phyloP scores from a whole-genome alignment of 2,888 invertebrate genomes.

The Neoaliturus tenellus region DNA sequence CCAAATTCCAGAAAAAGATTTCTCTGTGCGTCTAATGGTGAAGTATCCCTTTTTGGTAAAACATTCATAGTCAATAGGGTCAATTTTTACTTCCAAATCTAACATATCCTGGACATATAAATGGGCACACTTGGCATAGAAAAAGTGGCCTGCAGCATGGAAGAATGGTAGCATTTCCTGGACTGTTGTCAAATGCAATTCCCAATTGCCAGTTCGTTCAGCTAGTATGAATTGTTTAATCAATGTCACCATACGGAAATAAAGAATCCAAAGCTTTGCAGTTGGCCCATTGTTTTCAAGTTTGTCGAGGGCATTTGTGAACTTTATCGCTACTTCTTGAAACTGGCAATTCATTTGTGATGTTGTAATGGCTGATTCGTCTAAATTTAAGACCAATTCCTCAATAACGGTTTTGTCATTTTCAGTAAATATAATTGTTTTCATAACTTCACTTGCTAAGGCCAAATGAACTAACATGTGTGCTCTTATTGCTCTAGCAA shows the following conservation, averaged over 20 bases:
- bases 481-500: constrained; percentile 66
- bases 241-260: constrained; percentile 67
- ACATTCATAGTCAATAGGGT: constrained; percentile 62
- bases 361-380: neutral
- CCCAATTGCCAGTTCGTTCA: constrained; percentile 68
- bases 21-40: constrained; percentile 55
- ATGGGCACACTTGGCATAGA: constrained; percentile 69
- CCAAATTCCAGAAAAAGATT: constrained; percentile 60
- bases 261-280: constrained; percentile 66
- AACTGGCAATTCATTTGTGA: neutral
- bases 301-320: neutral
- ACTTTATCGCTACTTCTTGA: neutral
- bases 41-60: constrained; percentile 62
- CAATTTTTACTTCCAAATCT: constrained; percentile 64
- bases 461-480: constrained; percentile 63
- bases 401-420: neutral
- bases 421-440: neutral
- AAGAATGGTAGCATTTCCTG: constrained; percentile 69
- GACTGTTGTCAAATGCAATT: constrained; percentile 67
- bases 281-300: constrained; percentile 59
- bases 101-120: constrained; percentile 71
- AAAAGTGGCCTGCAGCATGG: constrained; percentile 70
- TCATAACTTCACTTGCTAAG: neutral
- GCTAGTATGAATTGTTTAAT: constrained; percentile 68
- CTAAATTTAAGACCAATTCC: neutral